Evolutionary conservation across 2,797 vertebrate genomes (phyloP).

Genomic region (Typhlichthys eigenmanni): DNA sequence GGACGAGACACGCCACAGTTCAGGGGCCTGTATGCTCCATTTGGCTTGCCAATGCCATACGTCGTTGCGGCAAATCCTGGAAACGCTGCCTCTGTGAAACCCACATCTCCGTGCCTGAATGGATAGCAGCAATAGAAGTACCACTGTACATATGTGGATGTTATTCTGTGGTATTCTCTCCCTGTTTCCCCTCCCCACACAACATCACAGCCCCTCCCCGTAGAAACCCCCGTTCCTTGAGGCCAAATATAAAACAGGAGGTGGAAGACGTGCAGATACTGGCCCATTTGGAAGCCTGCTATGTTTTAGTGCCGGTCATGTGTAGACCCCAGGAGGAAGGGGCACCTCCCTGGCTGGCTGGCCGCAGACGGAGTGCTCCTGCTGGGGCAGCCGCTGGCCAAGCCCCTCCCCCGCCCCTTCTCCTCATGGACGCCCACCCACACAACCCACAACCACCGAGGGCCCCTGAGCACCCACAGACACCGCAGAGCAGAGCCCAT

Average conservation of each 20-base stretch:
- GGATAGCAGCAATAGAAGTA: no score
- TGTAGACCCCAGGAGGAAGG: slow-evolving; percentile 49
- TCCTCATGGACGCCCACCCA: slow-evolving; percentile 5
- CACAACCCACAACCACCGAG: slow-evolving; percentile 8
- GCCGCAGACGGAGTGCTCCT: slow-evolving; percentile 50
- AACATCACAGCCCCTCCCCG: no score
- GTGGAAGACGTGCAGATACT: slow-evolving; percentile 50
- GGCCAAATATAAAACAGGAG: background rate
- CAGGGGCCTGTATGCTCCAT: no score
- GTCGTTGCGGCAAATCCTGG: no score
- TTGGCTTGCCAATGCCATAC: no score
- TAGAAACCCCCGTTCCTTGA: no score
- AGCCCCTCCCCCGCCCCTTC: slow-evolving; percentile 7
- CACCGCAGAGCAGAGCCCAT: slow-evolving; percentile 1
- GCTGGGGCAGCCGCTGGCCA: slow-evolving; percentile 38
- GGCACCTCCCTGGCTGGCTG: slow-evolving; percentile 49
- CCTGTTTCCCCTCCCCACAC: no score
- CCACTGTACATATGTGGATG: no score
- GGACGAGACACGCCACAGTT: no score
- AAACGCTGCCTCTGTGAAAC: no score
- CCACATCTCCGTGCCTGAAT: no score
- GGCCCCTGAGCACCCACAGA: background rate
- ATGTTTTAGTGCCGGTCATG: slow-evolving; percentile 59
- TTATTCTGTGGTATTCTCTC: no score
- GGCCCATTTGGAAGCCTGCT: slow-evolving; percentile 44